Evolutionary conservation across 1,140 invertebrate genomes (phyloP).

Genomic region (Papilio xuthus): DNA sequence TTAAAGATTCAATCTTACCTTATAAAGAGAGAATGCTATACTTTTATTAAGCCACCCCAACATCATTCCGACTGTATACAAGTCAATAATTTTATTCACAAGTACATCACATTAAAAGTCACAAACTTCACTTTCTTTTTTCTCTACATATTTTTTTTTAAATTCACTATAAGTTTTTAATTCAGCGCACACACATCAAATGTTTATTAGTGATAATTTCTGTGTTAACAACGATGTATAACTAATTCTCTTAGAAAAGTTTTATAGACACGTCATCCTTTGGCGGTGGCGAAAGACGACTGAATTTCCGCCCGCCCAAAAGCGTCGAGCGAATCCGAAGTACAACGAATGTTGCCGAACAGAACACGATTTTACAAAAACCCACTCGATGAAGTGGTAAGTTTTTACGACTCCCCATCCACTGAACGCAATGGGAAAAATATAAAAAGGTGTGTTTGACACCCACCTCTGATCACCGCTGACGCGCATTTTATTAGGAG

Average conservation of each 20-base stretch:
- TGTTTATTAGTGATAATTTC: slow-evolving; percentile 53
- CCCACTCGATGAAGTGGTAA: slow-evolving; percentile 79
- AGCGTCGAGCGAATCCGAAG: slow-evolving; percentile 53
- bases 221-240: slow-evolving; percentile 61
- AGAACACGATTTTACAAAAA: slow-evolving; percentile 64
- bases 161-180: slow-evolving; percentile 39
- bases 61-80: slow-evolving; percentile 66
- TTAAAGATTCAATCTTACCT: slow-evolving; percentile 58
- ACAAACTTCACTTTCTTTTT: slow-evolving; percentile 40
- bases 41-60: slow-evolving; percentile 57
- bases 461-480: slow-evolving; percentile 47
- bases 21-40: slow-evolving; percentile 54
- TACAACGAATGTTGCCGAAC: slow-evolving; percentile 54
- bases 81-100: slow-evolving; percentile 68
- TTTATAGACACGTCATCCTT: slow-evolving; percentile 51
- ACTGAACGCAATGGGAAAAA: slow-evolving; percentile 62
- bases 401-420: slow-evolving; percentile 75
- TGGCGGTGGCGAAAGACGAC: slow-evolving; percentile 52
- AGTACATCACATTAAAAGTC: slow-evolving; percentile 46
- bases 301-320: slow-evolving; percentile 69
- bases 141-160: slow-evolving; percentile 30
- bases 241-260: slow-evolving; percentile 45
- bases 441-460: slow-evolving; percentile 69
- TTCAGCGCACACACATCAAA: slow-evolving; percentile 45
- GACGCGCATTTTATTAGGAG: slow-evolving; percentile 10